A percentile compares a stretch with the other conserved stretches of the same genome.
These are phyloP conservation scores for Zosterops lateralis DNA, from an alignment of 2,113 vertebrate genomes.

Conservation along the genomic window DNA sequence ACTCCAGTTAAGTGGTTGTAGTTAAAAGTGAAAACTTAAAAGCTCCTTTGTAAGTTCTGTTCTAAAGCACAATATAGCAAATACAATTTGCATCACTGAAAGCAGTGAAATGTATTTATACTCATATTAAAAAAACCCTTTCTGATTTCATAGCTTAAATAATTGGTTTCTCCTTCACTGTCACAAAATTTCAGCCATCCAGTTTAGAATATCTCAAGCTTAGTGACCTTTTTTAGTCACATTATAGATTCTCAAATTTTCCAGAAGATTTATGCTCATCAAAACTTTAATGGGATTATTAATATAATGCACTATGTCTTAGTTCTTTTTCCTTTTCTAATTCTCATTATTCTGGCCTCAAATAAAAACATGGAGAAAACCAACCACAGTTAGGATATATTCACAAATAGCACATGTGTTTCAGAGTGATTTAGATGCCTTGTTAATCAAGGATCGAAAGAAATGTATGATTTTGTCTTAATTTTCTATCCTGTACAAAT, in stretches of 20 bases:
- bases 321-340: conserved; percentile 11
- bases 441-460: neutral
- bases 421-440: neutral
- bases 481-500: neutral
- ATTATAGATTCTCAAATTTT: neutral
- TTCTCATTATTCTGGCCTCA: conserved; percentile 38
- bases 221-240: conserved; percentile 5
- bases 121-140: neutral
- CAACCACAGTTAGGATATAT: neutral
- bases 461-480: neutral
- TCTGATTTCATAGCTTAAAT: neutral
- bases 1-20: neutral
- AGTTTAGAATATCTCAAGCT: neutral
- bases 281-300: conserved; percentile 39
- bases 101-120: neutral
- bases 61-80: neutral
- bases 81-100: neutral
- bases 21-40: neutral
- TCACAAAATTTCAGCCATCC: neutral
- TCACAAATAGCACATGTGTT: neutral
- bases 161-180: neutral
- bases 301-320: neutral
- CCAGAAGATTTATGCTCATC: conserved; percentile 9
- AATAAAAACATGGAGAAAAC: conserved; percentile 8
- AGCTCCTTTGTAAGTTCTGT: neutral